Base-by-base conservation (phyloP, 2,113 vertebrate genomes). In the Sisor rabdophorus region DNA sequence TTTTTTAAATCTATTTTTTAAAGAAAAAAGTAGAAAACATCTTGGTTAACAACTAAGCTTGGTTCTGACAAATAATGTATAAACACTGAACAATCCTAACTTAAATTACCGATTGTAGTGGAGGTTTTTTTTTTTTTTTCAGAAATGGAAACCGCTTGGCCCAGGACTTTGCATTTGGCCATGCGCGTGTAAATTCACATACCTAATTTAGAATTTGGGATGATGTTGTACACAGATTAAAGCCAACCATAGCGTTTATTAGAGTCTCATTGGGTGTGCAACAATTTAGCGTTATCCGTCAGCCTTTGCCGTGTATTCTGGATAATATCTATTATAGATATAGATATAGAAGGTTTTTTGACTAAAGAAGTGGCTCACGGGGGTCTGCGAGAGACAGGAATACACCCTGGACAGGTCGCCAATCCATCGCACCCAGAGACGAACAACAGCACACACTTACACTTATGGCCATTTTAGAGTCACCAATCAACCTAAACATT, bases 81-180 rank as follows among this genome's bases (percentile, higher is more conserved):
- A 58, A 76, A 68, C 75, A 71, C 28, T 71, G 32, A 24, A 69
- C 60, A 32, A 76, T 59, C 40, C 55, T 22, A 65, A 76, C 15
- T 70, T 77, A 70, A 55, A 70, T 22, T 9, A 36, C 9, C n/a
- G n/a, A n/a, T n/a, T n/a, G n/a, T n/a, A n/a, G n/a, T n/a, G n/a
- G n/a, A 26, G 24, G 22, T 52, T 70, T 70, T 77, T 60, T 70
- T 40, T 24, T 20, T 60, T 60, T 13, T 48, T 70, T 70, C n/a
- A n/a, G n/a, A n/a, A 61, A 70, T 70, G 75, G 75, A 70, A 77
- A 59, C 19, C 7, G 3, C 75, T 77, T 60, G 65, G 55, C 56
- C n/a, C 26, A 50, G 17, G 17, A 26, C 55, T 26, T 52, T 22
- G 20, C 3, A 20, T 16, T 61, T 40, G 20, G 50, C 55, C 74